Percentiles rank a stretch among this genome's conserved stretches.
phyloP scores from a whole-genome alignment of 2,888 invertebrate species.

The Luperina nickerlii region DNA sequence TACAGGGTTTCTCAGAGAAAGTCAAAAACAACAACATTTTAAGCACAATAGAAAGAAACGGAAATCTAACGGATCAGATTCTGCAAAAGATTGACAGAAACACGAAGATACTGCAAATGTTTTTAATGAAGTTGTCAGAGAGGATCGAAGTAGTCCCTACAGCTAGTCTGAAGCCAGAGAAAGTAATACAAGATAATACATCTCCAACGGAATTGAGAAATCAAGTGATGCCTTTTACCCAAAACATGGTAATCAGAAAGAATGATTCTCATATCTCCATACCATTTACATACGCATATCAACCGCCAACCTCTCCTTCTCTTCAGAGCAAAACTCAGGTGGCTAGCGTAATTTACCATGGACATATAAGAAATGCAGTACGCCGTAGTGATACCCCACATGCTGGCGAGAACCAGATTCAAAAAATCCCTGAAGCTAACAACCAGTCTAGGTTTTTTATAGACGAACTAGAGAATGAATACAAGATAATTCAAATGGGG shows the following conservation, averaged over 20 bases:
- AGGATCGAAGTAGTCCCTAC: slow-evolving; percentile 50
- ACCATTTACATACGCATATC: slow-evolving; percentile 76
- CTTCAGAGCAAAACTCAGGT: slow-evolving; percentile 61
- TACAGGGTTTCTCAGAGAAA: slow-evolving; percentile 31
- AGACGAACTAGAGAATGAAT: slow-evolving; percentile 70
- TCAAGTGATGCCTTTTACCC: slow-evolving; percentile 12
- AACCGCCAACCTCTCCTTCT: slow-evolving; percentile 56
- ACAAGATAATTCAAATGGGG: slow-evolving; percentile 56
- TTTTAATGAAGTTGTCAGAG: slow-evolving; percentile 76
- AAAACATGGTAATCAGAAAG: slow-evolving; percentile 43
- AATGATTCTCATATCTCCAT: slow-evolving; percentile 68
- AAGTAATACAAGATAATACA: neutral
- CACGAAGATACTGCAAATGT: slow-evolving; percentile 77
- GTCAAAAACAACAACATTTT: slow-evolving; percentile 66
- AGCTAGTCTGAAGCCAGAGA: neutral
- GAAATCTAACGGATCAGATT: slow-evolving; percentile 79
- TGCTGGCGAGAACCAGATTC: slow-evolving; percentile 29
- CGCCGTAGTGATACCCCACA: slow-evolving; percentile 18
- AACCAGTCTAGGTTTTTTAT: slow-evolving; percentile 73
- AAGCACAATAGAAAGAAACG: slow-evolving; percentile 75
- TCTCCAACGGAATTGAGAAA: slow-evolving; percentile 24
- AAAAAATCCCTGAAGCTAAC: slow-evolving; percentile 25
- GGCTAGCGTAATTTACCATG: slow-evolving; percentile 74
- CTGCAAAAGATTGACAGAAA: slow-evolving; percentile 82
- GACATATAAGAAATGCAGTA: slow-evolving; percentile 71